Evolutionary conservation across 2,797 vertebrate species (phyloP).

Genomic region (Saguinus oedipus): DNA sequence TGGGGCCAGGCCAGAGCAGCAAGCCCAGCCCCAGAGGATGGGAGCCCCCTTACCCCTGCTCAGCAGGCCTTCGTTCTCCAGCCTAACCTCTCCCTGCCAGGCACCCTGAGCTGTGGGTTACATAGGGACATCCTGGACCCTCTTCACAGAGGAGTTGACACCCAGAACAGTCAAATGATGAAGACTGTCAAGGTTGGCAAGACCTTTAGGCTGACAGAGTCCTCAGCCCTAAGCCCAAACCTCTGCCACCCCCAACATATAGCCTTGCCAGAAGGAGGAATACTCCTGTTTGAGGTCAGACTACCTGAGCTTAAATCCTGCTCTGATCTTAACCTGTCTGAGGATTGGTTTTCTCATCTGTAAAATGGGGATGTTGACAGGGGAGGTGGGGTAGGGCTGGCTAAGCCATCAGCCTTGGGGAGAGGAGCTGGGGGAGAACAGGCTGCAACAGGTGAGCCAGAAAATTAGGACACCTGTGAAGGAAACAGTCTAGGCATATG

Average conservation of each 20-base stretch:
- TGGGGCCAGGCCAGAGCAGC: background rate
- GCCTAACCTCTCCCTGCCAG: background rate
- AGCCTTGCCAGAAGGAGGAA: background rate
- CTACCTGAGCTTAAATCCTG: background rate
- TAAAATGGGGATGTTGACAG: background rate
- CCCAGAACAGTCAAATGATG: background rate
- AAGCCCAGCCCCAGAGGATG: background rate
- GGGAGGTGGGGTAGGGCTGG: no score
- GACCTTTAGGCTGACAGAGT: background rate
- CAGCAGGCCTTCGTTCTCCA: background rate
- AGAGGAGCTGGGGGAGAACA: background rate
- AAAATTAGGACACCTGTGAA: background rate
- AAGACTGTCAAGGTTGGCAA: background rate
- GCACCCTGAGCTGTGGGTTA: background rate
- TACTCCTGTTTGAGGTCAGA: background rate
- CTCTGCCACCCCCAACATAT: background rate
- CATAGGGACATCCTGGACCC: background rate
- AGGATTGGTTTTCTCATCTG: background rate
- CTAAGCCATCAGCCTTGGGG: background rate
- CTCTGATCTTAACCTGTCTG: background rate
- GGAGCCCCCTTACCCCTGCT: background rate
- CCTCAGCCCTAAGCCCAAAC: background rate
- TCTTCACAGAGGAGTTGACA: background rate
- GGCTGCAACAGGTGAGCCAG: background rate
- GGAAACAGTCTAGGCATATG: fast-evolving